A percentile compares a stretch with the other conserved stretches of the same genome.
These are phyloP conservation scores for Ophioninae sp. DNA, from an alignment of 2,888 invertebrate species.

Conservation along the genomic window DNA sequence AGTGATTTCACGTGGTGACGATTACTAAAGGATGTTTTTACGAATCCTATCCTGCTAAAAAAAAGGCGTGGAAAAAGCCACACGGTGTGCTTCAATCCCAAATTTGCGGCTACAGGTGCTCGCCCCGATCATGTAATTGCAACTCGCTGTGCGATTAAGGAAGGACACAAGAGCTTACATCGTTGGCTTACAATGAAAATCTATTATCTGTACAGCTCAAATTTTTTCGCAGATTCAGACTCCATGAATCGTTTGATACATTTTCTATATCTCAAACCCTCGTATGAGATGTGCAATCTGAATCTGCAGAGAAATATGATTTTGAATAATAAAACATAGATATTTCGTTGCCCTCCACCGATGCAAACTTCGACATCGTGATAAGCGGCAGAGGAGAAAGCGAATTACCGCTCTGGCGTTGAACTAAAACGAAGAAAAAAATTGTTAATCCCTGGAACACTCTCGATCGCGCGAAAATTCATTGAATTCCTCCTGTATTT, in stretches of 20 bases:
- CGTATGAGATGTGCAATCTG: not conserved
- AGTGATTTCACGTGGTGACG: conserved; percentile 97
- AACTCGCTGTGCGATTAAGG: conserved; percentile 23
- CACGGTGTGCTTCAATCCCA: conserved; percentile 26
- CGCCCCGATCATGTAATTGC: not conserved
- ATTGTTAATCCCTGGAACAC: conserved; percentile 26
- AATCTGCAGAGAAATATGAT: not conserved
- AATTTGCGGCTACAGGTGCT: not conserved
- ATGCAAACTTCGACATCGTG: not conserved
- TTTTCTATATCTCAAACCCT: not conserved
- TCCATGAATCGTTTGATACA: not conserved
- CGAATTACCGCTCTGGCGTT: conserved; percentile 26
- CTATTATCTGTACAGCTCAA: not conserved
- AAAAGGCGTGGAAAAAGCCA: conserved; percentile 24
- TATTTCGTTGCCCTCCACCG: not conserved
- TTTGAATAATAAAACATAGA: not conserved
- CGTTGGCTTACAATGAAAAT: not conserved
- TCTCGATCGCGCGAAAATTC: conserved; percentile 31
- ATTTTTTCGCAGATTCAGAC: not conserved
- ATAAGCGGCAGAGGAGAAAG: not conserved
- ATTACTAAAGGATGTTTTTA: conserved; percentile 86
- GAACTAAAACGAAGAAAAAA: conserved; percentile 22
- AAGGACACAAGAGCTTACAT: not conserved
- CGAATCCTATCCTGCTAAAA: not conserved
- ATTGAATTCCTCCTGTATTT: conserved; percentile 1